Percentiles rank a stretch among this genome's conserved stretches.
These are phyloP conservation scores for Herpetotheres cachinnans DNA, from an alignment of 2,113 vertebrate species.

Conservation along the genomic window DNA sequence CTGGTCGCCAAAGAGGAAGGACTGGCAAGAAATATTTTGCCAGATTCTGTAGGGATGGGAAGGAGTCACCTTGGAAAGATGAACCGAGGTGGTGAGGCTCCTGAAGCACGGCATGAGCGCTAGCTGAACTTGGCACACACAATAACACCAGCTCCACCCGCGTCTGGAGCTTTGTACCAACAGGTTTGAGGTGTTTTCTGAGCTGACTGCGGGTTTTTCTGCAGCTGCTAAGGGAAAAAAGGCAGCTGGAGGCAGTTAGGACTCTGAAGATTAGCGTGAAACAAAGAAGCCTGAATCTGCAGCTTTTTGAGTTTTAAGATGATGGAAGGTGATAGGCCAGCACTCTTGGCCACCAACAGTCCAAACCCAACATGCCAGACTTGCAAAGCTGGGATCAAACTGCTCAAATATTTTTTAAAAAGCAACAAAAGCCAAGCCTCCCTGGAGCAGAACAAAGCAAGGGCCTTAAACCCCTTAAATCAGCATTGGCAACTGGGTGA, in stretches of 20 bases:
- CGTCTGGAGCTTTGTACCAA: background rate
- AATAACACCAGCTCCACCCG: background rate
- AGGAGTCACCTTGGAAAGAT: background rate
- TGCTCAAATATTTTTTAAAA: background rate
- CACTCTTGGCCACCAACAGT: rapidly evolving
- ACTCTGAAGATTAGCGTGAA: rapidly evolving
- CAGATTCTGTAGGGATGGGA: background rate
- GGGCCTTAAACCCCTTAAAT: background rate
- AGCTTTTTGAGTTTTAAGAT: background rate
- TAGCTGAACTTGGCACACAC: background rate
- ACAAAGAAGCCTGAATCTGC: background rate
- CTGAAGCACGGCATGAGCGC: background rate
- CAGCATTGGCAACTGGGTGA: background rate
- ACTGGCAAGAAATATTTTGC: too few species aligned
- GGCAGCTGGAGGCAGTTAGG: background rate
- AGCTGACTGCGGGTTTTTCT: background rate
- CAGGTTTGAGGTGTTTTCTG: rapidly evolving
- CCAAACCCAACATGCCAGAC: background rate
- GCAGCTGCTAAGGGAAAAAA: background rate
- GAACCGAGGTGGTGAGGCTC: background rate
- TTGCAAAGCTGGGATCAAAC: background rate
- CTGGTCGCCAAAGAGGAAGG: background rate
- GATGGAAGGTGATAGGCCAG: background rate
- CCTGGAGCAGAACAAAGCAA: background rate
- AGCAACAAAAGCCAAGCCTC: background rate